phyloP scores from a whole-genome alignment of 2,888 invertebrate genomes.

The Bembecia ichneumoniformis region DNA sequence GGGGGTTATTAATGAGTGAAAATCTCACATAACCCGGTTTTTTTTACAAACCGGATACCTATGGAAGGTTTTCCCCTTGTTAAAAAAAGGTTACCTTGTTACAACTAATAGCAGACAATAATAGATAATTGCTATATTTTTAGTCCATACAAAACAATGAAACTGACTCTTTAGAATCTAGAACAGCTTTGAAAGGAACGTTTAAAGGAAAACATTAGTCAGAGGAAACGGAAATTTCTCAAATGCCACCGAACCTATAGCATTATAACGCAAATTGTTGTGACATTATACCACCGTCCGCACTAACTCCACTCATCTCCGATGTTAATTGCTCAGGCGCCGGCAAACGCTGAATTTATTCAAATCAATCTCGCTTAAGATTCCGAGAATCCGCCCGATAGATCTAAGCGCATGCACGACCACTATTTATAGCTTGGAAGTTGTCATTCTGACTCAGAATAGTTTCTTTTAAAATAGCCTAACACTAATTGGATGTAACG shows the following conservation, averaged over 20 bases:
- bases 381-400: constrained; percentile 24
- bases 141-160: too few species aligned
- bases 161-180: too few species aligned
- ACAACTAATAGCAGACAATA: too few species aligned
- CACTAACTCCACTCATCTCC: constrained; percentile 7
- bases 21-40: too few species aligned
- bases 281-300: constrained; percentile 2
- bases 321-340: constrained; percentile 39
- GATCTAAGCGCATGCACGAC: background rate
- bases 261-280: background rate
- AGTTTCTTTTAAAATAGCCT: constrained; percentile 1
- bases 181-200: too few species aligned
- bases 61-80: too few species aligned
- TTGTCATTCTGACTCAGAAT: background rate
- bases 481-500: background rate
- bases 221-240: background rate
- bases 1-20: too few species aligned
- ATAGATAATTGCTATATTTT: too few species aligned
- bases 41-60: too few species aligned
- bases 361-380: constrained; percentile 16
- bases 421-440: background rate
- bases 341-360: constrained; percentile 22
- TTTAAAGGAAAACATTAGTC: background rate
- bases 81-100: too few species aligned
- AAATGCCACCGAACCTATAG: background rate